A percentile compares a stretch with the other conserved stretches of the same genome.
These are phyloP conservation scores for Falco punctatus DNA, from an alignment of 2,113 vertebrate species.

Conservation along the genomic window DNA sequence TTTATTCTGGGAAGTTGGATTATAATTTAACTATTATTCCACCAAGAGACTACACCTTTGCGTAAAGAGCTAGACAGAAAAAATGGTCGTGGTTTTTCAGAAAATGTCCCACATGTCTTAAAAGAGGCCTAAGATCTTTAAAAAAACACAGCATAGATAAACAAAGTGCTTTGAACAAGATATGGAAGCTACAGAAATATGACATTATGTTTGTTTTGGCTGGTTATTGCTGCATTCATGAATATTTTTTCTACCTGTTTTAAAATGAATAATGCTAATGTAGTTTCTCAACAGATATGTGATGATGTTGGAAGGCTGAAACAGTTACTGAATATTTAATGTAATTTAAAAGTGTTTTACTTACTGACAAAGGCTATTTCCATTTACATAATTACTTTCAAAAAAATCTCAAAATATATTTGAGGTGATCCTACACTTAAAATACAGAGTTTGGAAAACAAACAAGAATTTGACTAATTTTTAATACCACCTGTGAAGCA, in stretches of 20 bases:
- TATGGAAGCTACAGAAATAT: background rate
- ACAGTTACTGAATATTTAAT: background rate
- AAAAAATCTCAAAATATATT: background rate
- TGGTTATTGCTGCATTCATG: background rate
- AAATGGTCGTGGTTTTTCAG: background rate
- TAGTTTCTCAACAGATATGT: background rate
- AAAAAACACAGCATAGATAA: background rate
- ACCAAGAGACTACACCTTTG: background rate
- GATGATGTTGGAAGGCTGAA: constrained; percentile 3
- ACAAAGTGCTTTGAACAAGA: background rate
- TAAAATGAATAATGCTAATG: background rate
- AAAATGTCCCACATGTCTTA: background rate
- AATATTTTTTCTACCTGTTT: constrained; percentile 7
- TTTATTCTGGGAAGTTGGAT: background rate
- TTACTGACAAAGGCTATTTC: background rate
- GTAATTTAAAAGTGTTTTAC: background rate
- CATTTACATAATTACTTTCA: background rate
- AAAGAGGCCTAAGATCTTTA: background rate
- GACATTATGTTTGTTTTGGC: background rate
- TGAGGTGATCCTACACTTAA: background rate
- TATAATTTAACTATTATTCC: background rate
- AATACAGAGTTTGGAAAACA: background rate
- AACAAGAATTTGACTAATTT: background rate
- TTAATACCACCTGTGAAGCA: background rate
- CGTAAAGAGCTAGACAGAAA: background rate